These are phyloP conservation scores for Zaprionus inermis DNA, from an alignment of 1,140 invertebrate genomes.

Conservation along the genomic window DNA sequence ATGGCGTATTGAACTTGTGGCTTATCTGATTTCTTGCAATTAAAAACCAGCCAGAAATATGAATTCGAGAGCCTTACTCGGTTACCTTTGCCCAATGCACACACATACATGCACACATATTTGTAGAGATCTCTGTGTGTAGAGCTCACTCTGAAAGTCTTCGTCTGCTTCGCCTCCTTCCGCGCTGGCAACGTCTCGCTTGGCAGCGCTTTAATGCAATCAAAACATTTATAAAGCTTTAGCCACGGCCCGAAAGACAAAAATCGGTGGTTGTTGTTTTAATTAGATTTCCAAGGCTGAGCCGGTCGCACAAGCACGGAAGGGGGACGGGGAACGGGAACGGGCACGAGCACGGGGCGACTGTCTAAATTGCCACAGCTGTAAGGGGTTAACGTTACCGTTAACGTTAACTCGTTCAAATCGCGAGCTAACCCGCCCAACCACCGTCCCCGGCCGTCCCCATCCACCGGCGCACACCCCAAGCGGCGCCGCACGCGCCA, in stretches of 20 bases:
- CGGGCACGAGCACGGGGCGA: conserved; percentile 48
- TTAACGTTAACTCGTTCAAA: conserved; percentile 63
- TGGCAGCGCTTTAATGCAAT: conserved; percentile 80
- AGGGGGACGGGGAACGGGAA: neutral
- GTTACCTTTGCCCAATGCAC: conserved; percentile 20
- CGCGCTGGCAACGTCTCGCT: conserved; percentile 56
- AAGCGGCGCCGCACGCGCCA: conserved; percentile 49
- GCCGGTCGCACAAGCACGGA: conserved; percentile 9
- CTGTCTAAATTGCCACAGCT: conserved; percentile 80
- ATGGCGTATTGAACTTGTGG: conserved; percentile 62
- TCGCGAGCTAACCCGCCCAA: conserved; percentile 28
- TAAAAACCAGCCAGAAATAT: conserved; percentile 48
- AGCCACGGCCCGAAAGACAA: conserved; percentile 68
- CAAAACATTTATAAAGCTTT: conserved; percentile 82
- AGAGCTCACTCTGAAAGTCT: neutral
- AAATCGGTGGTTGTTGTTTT: conserved; percentile 82
- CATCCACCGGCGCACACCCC: conserved; percentile 30
- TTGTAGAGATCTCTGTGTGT: neutral
- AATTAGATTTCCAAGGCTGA: conserved; percentile 79
- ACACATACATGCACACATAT: neutral
- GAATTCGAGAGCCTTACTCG: neutral
- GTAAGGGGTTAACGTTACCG: conserved; percentile 73
- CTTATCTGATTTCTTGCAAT: conserved; percentile 67
- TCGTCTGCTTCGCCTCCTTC: conserved; percentile 4
- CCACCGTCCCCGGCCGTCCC: conserved; percentile 3